These are phyloP conservation scores for Lemur catta DNA, from an alignment of 2,797 vertebrate species.

Conservation along the genomic window DNA sequence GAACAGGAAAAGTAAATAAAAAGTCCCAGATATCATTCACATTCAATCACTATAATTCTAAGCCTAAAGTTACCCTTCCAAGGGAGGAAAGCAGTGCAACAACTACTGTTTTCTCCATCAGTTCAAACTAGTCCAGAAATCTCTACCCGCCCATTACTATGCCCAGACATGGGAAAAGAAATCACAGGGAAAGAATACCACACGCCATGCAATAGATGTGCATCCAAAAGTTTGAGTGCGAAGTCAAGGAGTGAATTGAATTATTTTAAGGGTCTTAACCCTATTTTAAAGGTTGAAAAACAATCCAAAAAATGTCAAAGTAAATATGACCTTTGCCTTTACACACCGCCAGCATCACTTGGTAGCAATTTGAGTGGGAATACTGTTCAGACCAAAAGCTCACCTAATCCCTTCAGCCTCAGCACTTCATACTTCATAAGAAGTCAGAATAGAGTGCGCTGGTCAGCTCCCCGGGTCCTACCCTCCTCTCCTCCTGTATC, in stretches of 20 bases:
- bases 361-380: not conserved
- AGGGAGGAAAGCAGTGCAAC: not conserved
- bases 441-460: not conserved
- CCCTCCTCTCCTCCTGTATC: not conserved
- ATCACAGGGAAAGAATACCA: not conserved
- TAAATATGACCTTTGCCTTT: not conserved
- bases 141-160: not conserved
- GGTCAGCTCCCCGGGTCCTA: not conserved
- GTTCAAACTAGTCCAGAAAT: not conserved
- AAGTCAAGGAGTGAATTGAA: not conserved
- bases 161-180: not conserved
- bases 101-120: not conserved
- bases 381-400: not conserved
- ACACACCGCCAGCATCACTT: not conserved
- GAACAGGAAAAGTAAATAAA: constrained; percentile 77
- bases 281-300: not conserved
- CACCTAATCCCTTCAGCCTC: not conserved
- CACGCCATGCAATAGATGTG: not conserved
- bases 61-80: constrained; percentile 22
- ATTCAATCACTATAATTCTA: constrained; percentile 43
- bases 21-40: constrained; percentile 53
- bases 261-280: not conserved
- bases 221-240: not conserved
- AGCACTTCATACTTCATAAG: not conserved
- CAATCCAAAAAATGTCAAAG: not conserved